A percentile compares a stretch with the other conserved stretches of the same genome.
These are phyloP conservation scores for Pluvianellus socialis DNA, from an alignment of 2,113 vertebrate species.

Conservation along the genomic window DNA sequence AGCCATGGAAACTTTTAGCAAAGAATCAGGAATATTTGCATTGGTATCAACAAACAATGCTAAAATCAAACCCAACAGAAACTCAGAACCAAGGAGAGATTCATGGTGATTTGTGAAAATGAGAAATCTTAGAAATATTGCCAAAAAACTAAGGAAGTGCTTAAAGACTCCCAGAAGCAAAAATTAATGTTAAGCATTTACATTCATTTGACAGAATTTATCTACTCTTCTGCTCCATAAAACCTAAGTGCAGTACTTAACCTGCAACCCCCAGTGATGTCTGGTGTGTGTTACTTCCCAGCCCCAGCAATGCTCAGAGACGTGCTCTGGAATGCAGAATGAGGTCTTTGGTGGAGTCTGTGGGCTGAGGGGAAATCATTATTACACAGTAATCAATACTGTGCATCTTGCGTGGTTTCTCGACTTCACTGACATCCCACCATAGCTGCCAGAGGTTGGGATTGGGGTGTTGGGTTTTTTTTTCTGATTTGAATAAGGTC, in stretches of 20 bases:
- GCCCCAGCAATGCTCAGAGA: background rate
- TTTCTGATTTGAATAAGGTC: conserved; percentile 24
- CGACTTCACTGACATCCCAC: background rate
- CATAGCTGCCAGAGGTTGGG: background rate
- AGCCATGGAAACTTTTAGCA: background rate
- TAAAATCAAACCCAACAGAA: background rate
- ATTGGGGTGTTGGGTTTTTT: background rate
- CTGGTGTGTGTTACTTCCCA: conserved; percentile 6
- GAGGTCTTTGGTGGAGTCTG: background rate
- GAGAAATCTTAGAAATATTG: background rate
- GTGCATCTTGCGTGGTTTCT: background rate
- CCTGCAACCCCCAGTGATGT: background rate
- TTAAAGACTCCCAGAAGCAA: conserved; percentile 14
- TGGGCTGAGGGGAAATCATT: conserved; percentile 15
- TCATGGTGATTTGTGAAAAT: background rate
- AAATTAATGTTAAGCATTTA: conserved; percentile 36
- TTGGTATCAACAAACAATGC: background rate
- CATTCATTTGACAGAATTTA: conserved; percentile 55
- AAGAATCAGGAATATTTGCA: background rate
- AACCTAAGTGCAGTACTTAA: conserved; percentile 55
- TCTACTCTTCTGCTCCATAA: conserved; percentile 60
- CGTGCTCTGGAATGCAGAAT: background rate
- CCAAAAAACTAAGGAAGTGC: background rate
- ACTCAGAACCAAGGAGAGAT: background rate
- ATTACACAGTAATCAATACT: conserved; percentile 25